Conservation (phyloP, 2,888 invertebrate genomes). For the Lysandra bellargus region DNA sequence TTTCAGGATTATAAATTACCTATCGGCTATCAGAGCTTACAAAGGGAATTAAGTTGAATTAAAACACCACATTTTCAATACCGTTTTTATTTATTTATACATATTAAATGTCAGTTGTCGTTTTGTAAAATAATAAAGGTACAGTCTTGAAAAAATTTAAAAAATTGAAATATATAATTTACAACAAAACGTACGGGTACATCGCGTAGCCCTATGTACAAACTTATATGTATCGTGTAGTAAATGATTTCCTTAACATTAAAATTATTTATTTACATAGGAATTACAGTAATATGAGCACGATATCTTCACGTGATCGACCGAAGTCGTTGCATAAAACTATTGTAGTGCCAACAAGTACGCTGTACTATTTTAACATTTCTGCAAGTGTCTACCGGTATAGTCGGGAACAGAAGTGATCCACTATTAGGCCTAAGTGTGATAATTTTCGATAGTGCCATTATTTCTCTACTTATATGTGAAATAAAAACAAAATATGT, state of each 20-base stretch:
- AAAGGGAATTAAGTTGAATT: constrained; percentile 45
- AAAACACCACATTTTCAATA: constrained; percentile 63
- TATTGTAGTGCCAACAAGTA: constrained; percentile 65
- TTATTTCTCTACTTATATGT: not conserved
- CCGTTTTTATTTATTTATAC: constrained; percentile 76
- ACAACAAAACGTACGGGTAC: constrained; percentile 57
- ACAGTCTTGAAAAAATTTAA: constrained; percentile 75
- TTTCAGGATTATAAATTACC: not conserved
- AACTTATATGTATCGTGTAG: constrained; percentile 44
- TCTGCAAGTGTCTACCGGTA: constrained; percentile 25
- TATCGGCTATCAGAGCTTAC: not conserved
- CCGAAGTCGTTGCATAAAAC: constrained; percentile 58
- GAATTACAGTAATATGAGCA: constrained; percentile 60
- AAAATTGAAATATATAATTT: constrained; percentile 70
- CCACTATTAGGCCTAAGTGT: not conserved
- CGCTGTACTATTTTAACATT: constrained; percentile 37
- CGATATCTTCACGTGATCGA: constrained; percentile 45
- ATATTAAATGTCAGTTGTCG: constrained; percentile 74
- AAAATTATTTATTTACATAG: constrained; percentile 69
- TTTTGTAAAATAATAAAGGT: constrained; percentile 70
- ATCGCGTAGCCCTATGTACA: constrained; percentile 48
- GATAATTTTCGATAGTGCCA: constrained; percentile 7
- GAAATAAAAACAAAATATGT: not conserved
- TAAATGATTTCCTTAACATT: constrained; percentile 27
- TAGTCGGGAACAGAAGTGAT: constrained; percentile 16